Conservation (phyloP, 1,140 invertebrate genomes). For the Rhagoletis pomonella region DNA sequence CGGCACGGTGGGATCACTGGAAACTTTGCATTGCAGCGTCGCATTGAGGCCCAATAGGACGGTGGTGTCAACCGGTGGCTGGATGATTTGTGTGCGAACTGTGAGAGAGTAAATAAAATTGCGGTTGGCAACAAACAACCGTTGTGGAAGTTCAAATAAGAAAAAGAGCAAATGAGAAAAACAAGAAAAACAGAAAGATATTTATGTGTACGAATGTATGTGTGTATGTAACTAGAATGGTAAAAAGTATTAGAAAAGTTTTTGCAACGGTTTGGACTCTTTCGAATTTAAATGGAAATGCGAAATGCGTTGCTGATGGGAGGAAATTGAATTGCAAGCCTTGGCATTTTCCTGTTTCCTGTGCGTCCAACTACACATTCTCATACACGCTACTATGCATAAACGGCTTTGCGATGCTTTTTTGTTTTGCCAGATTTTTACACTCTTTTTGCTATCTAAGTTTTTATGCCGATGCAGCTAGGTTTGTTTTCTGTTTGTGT, state of each 20-base stretch:
- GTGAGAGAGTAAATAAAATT: slow-evolving; percentile 54
- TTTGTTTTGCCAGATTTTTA: background rate
- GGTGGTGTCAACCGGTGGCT: slow-evolving; percentile 91
- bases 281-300: background rate
- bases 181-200: background rate
- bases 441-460: background rate
- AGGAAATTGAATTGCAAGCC: slow-evolving; percentile 43
- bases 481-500: background rate
- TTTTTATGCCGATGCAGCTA: background rate
- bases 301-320: background rate
- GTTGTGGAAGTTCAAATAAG: slow-evolving; percentile 15
- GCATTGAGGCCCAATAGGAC: slow-evolving; percentile 93
- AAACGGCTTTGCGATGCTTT: background rate
- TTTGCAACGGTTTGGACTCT: background rate
- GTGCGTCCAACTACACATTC: background rate
- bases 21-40: slow-evolving; percentile 93
- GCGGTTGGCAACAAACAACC: slow-evolving; percentile 1
- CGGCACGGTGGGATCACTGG: slow-evolving; percentile 92
- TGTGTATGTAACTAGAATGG: background rate
- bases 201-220: too few species aligned
- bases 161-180: slow-evolving; percentile 14
- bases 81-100: slow-evolving; percentile 94
- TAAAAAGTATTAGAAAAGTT: slow-evolving; percentile 52
- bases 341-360: slow-evolving; percentile 35
- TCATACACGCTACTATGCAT: background rate